Conservation (phyloP, 2,888 invertebrate species). For the Diarsia mendica region DNA sequence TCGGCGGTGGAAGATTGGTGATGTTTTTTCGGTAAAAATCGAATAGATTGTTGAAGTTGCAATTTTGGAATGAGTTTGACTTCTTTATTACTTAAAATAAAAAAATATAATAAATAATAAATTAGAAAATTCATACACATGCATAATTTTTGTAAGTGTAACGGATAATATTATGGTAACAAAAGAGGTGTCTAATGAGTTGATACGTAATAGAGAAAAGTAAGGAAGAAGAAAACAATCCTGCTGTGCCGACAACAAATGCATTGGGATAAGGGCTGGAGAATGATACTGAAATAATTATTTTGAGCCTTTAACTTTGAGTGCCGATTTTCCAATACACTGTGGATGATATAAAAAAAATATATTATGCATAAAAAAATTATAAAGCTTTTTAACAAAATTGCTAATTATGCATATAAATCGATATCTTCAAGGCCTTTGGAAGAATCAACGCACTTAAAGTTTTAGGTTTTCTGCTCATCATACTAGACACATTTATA, state of each 20-base stretch:
- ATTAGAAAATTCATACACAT: background rate
- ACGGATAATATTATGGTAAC: no score
- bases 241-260: no score
- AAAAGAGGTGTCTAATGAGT: no score
- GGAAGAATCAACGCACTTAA: background rate
- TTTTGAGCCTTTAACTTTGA: background rate
- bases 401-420: background rate
- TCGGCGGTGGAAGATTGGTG: slow-evolving; percentile 3
- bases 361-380: background rate
- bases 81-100: background rate
- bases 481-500: no score
- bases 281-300: no score
- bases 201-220: no score
- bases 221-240: no score
- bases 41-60: background rate
- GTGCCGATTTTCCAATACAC: background rate
- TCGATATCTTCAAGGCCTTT: background rate
- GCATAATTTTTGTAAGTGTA: no score
- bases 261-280: no score
- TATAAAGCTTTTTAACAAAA: background rate
- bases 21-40: slow-evolving; percentile 16
- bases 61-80: background rate
- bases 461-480: background rate
- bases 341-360: background rate
- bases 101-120: no score